Conservation (phyloP, 2,888 invertebrate genomes). For the Catonia carolina region DNA sequence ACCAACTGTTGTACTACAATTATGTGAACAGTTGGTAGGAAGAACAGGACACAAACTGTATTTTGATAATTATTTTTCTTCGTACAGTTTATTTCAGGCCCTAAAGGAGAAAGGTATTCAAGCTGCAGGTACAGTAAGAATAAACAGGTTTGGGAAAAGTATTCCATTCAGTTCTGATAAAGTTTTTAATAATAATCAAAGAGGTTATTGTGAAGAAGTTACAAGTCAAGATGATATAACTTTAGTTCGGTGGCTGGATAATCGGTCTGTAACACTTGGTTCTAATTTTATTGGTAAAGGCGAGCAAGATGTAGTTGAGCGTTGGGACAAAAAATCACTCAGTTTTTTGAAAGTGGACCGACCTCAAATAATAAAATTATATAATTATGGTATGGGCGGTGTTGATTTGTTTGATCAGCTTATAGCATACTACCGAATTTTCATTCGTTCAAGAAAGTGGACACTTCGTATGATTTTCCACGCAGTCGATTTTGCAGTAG, state of each 20-base stretch:
- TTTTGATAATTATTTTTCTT: neutral
- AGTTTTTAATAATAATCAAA: conserved; percentile 3
- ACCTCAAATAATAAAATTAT: neutral
- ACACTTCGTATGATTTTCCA: neutral
- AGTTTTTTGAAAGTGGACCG: neutral
- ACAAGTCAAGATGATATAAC: conserved; percentile 1
- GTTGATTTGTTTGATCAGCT: conserved; percentile 1
- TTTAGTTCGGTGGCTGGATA: neutral
- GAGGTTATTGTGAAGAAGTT: conserved; percentile 16
- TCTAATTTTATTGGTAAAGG: neutral
- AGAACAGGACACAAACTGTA: neutral
- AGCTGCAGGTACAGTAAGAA: conserved; percentile 8
- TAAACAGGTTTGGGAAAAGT: conserved; percentile 6
- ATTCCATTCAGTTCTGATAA: conserved; percentile 7
- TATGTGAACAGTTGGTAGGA: neutral
- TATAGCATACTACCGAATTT: conserved; percentile 18
- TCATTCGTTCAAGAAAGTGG: neutral
- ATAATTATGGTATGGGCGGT: neutral
- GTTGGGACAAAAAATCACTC: neutral
- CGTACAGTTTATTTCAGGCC: conserved; percentile 14
- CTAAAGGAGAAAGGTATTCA: conserved; percentile 9
- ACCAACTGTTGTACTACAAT: neutral
- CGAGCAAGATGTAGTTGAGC: neutral
- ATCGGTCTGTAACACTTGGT: neutral
- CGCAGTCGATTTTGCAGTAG: neutral